phyloP scores from a whole-genome alignment of 2,797 vertebrate genomes.

The Enteromius trimaculatus region DNA sequence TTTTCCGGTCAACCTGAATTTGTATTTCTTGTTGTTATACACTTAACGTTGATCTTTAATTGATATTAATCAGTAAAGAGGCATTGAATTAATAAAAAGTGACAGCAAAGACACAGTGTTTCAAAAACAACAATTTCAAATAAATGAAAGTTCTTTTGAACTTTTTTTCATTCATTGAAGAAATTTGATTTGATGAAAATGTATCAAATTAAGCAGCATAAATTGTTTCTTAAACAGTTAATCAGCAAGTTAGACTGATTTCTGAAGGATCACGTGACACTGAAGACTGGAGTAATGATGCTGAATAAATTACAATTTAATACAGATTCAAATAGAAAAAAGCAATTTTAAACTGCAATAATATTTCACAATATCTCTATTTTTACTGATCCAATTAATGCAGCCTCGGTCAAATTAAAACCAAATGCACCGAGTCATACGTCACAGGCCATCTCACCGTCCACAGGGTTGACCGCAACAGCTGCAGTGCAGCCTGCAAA shows the following conservation, averaged over 20 bases:
- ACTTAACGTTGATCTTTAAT: too few species aligned
- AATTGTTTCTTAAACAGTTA: not conserved
- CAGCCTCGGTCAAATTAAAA: not conserved
- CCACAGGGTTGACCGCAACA: slow-evolving; percentile 85
- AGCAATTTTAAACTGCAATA: not conserved
- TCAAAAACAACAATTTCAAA: not conserved
- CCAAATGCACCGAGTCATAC: not conserved
- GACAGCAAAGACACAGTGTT: not conserved
- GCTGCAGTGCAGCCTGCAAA: slow-evolving; percentile 80
- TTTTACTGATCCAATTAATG: not conserved
- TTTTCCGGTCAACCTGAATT: not conserved
- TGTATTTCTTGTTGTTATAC: not conserved
- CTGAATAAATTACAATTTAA: not conserved
- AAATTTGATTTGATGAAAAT: too few species aligned
- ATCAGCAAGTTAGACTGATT: not conserved
- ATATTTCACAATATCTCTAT: not conserved
- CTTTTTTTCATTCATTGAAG: too few species aligned
- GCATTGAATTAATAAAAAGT: not conserved
- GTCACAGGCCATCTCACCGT: slow-evolving; percentile 73
- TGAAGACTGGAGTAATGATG: not conserved
- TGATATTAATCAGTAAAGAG: not conserved
- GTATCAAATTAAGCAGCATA: too few species aligned
- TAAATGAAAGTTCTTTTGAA: not conserved
- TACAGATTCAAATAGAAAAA: not conserved
- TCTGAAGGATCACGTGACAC: not conserved